phyloP scores from a whole-genome alignment of 2,113 vertebrate genomes.

The Lathamus discolor region DNA sequence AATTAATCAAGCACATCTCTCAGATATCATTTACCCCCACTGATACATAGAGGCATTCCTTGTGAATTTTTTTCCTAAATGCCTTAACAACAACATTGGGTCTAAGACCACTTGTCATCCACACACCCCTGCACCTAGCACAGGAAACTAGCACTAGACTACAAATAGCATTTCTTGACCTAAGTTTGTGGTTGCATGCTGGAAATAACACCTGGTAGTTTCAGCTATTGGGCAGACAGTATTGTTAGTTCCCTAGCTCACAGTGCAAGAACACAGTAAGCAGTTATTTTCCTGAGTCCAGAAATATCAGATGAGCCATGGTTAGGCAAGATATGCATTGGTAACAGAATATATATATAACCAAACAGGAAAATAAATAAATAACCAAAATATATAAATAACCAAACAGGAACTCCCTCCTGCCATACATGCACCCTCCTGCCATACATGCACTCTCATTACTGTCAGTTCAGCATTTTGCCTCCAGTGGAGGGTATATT shows the following conservation, averaged over 20 bases:
- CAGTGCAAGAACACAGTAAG: neutral
- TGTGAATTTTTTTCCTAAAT: too few relatives aligned
- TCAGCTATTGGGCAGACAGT: neutral
- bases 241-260: neutral
- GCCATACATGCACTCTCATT: accelerated
- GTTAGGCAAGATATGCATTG: accelerated
- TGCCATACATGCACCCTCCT: accelerated
- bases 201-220: neutral
- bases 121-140: accelerated
- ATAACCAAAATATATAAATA: too few relatives aligned
- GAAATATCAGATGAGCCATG: neutral
- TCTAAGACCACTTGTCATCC: neutral
- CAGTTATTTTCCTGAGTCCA: accelerated
- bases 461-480: neutral
- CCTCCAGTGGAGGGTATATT: neutral
- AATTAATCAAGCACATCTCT: neutral
- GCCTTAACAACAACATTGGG: too few relatives aligned
- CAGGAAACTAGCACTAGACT: neutral
- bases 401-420: neutral
- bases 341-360: neutral
- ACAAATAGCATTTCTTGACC: neutral
- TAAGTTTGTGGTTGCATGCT: accelerated
- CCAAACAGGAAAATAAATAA: too few relatives aligned
- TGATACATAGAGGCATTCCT: neutral
- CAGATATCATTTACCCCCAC: neutral